Base-by-base conservation (phyloP, 2,113 vertebrate genomes). In the Progne subis region DNA sequence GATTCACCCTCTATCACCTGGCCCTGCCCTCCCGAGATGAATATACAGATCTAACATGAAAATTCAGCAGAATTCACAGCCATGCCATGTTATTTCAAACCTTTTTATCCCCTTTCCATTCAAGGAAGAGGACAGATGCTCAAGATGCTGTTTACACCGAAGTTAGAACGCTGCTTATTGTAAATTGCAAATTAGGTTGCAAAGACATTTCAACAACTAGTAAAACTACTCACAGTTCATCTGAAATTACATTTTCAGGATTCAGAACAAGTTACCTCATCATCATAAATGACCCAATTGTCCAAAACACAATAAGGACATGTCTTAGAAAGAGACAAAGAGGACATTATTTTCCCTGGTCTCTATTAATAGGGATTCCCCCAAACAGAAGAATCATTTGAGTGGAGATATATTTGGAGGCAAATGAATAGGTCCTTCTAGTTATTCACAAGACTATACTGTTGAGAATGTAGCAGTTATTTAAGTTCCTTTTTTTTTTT, bases 291-390 rank as follows among this genome's bases (percentile, higher is more conserved):
- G 95, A 93, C 86, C 55, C 29, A 79, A 93, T 96, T 97, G 97
- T 97, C 84, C 83, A 71, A 88, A 83, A 94, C 78, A 95, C 95
- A 96, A 94, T 95, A 92, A 95, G 59, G 96, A 82, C 64, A 72
- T 91, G 94, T 94, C 91, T 95, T 75, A 56, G 84, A 85, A 82
- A 86, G 86, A 76, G 88, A 95, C 95, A 96, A 97, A 90, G 89
- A 89, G 6, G 55, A 72, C 68, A 56, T 95, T 93, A 88, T 97
- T 90, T 96, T 79, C 86, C 78, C 53, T 88, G 72, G 72, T 82
- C 81, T 92, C 96, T 95, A 96, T 97, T 96, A 96, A 96, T 96
- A 97, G 92, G 84, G 77, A 86, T 82, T 93, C 82, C 28, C 70
- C 83, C 64, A 90, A 87, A 95, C 80, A 94, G 93, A 97, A 84